phyloP scores from a whole-genome alignment of 1,140 invertebrate species.

The Drosophila sulfurigaster region DNA sequence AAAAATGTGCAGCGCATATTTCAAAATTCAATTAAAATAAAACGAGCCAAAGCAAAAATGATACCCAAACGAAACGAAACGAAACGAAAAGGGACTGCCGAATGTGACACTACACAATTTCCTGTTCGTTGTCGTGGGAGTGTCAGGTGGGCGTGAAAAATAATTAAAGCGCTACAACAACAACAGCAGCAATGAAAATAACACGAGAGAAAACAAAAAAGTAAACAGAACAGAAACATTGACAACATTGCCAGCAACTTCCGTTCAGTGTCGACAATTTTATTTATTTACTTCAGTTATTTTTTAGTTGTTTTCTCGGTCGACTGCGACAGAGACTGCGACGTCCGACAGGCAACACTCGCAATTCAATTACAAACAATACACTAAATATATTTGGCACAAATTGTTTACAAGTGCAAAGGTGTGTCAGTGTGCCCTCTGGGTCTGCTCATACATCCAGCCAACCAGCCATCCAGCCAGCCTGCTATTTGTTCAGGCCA shows the following conservation, averaged over 20 bases:
- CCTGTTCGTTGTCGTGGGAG: slow-evolving; percentile 57
- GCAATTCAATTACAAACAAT: slow-evolving; percentile 49
- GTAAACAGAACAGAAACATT: slow-evolving; percentile 33
- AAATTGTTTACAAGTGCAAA: slow-evolving; percentile 21
- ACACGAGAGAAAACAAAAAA: background rate
- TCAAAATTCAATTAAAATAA: slow-evolving; percentile 83
- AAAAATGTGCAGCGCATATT: slow-evolving; percentile 63
- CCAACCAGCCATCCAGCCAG: background rate
- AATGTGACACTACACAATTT: slow-evolving; percentile 75
- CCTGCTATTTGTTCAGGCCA: too few species aligned
- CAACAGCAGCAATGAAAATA: slow-evolving; percentile 38
- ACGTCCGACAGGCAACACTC: slow-evolving; percentile 43
- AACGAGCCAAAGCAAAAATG: slow-evolving; percentile 51
- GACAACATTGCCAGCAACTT: slow-evolving; percentile 43
- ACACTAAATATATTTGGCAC: slow-evolving; percentile 2
- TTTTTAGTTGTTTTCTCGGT: slow-evolving; percentile 26
- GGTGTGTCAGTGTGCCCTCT: slow-evolving; percentile 1
- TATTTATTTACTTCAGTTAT: slow-evolving; percentile 52
- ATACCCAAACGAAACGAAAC: slow-evolving; percentile 2
- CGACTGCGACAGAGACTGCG: slow-evolving; percentile 1
- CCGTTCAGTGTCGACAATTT: slow-evolving; percentile 28
- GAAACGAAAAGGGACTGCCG: slow-evolving; percentile 35
- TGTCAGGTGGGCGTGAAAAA: slow-evolving; percentile 76
- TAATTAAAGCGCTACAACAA: slow-evolving; percentile 69
- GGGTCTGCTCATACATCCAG: background rate